Conservation (phyloP, 1,140 invertebrate genomes). For the Bombus confusus region DNA sequence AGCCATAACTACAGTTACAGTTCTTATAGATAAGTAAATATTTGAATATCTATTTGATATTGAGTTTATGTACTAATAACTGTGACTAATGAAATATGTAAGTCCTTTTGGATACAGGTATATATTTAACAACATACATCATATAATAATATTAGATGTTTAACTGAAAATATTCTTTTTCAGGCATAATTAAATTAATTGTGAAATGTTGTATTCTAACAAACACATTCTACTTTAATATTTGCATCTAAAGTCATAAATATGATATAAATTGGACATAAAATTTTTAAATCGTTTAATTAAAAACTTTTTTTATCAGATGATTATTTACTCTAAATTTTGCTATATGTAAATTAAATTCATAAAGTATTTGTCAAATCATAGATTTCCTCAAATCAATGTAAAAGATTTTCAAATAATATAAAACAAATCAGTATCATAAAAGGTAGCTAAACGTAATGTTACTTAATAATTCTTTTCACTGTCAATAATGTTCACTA, state of each 20-base stretch:
- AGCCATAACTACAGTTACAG: constrained; percentile 20
- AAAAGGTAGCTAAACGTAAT: constrained; percentile 42
- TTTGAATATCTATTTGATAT: constrained; percentile 49
- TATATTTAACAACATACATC: constrained; percentile 27
- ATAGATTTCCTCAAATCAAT: constrained; percentile 37
- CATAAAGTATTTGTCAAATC: constrained; percentile 7
- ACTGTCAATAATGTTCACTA: constrained; percentile 10
- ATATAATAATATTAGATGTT: constrained; percentile 41
- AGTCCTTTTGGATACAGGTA: constrained; percentile 23
- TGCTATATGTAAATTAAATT: constrained; percentile 8
- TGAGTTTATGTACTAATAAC: constrained; percentile 45
- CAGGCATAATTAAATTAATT: constrained; percentile 11
- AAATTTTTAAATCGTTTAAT: neutral
- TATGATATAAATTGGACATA: constrained; percentile 6
- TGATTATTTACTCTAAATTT: neutral
- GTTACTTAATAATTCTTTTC: constrained; percentile 49
- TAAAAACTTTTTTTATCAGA: neutral
- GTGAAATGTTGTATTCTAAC: neutral
- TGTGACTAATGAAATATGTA: constrained; percentile 22
- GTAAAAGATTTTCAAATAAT: constrained; percentile 14
- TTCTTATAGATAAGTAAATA: constrained; percentile 24
- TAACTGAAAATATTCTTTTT: constrained; percentile 26
- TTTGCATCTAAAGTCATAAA: neutral
- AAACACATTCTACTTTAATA: neutral
- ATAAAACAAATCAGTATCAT: constrained; percentile 33